Conservation (phyloP, 2,888 invertebrate species). For the Adineta ricciae region DNA sequence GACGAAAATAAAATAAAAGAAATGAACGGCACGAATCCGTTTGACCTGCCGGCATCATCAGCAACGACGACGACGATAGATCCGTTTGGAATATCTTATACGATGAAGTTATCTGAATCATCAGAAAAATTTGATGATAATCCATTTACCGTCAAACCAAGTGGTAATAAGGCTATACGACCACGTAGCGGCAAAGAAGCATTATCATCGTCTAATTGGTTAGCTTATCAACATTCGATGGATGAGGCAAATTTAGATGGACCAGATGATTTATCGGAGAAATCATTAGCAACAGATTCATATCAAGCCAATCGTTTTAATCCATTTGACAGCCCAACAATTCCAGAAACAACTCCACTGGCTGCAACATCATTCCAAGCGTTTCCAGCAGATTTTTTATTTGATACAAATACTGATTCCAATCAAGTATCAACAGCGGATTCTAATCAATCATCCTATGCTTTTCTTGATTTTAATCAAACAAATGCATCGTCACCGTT, state of each 20-base stretch:
- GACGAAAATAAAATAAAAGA: neutral
- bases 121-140: constrained; percentile 13
- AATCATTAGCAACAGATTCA: neutral
- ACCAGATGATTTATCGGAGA: neutral
- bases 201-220: constrained; percentile 6
- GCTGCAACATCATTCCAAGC: neutral
- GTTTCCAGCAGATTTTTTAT: constrained; percentile 22
- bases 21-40: neutral
- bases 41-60: neutral
- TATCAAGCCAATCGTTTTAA: neutral
- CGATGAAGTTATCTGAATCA: neutral
- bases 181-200: constrained; percentile 3
- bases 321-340: neutral
- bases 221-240: constrained; percentile 12
- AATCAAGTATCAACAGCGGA: neutral
- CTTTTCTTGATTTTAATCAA: constrained; percentile 23
- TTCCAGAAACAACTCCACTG: neutral
- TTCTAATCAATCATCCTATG: constrained; percentile 12
- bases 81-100: neutral
- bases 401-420: constrained; percentile 18
- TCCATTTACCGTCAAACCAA: neutral
- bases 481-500: neutral
- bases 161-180: neutral
- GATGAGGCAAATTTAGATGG: neutral
- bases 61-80: neutral